phyloP scores from a whole-genome alignment of 1,140 invertebrate genomes.

The Drosophila azteca region DNA sequence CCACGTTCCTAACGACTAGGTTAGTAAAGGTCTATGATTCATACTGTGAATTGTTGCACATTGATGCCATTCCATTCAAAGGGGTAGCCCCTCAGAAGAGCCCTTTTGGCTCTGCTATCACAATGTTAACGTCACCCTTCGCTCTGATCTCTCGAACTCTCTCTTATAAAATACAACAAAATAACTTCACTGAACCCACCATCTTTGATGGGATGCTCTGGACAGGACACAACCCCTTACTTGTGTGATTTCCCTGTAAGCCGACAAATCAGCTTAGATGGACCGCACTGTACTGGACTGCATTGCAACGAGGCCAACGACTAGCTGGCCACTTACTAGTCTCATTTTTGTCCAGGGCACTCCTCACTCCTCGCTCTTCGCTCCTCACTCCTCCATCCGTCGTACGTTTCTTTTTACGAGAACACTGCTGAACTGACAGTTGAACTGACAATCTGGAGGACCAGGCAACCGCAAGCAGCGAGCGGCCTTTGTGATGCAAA shows the following conservation, averaged over 20 bases:
- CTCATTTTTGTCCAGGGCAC: neutral
- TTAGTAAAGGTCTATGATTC: too few relatives aligned
- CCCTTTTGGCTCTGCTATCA: too few relatives aligned
- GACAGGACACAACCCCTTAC: conserved; percentile 43
- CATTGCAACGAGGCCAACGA: conserved; percentile 21
- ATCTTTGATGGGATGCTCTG: conserved; percentile 31
- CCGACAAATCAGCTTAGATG: conserved; percentile 76
- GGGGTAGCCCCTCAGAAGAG: too few relatives aligned
- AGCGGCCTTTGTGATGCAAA: conserved; percentile 70
- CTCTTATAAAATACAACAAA: too few relatives aligned
- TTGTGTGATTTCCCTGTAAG: conserved; percentile 54
- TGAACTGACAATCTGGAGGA: conserved; percentile 78
- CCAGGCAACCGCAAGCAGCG: conserved; percentile 52
- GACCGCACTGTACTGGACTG: conserved; percentile 31
- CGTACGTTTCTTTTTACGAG: conserved; percentile 1
- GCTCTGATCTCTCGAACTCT: too few relatives aligned
- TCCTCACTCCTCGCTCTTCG: neutral
- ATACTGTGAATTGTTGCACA: too few relatives aligned
- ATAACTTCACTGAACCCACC: neutral
- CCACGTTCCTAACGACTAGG: too few relatives aligned
- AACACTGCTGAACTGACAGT: conserved; percentile 71
- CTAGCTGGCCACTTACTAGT: neutral
- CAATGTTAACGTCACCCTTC: too few relatives aligned
- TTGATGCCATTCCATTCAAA: too few relatives aligned
- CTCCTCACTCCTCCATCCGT: neutral